Evolutionary conservation across 2,888 invertebrate species (phyloP), one percentile per base, ranked within the genome.

Genomic region (Theodoxus fluviatilis): DNA sequence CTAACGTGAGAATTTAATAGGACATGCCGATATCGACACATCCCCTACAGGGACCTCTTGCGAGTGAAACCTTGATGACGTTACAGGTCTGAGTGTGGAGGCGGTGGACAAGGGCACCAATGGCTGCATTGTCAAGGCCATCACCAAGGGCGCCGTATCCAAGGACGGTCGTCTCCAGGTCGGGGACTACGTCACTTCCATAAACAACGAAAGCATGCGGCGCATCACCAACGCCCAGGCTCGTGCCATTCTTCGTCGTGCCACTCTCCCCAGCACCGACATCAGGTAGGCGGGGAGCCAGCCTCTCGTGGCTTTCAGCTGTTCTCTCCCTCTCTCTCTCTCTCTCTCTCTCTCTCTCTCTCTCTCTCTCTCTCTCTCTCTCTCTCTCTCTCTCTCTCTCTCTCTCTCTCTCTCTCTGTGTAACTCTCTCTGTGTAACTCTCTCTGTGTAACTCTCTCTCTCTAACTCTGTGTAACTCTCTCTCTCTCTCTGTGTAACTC

Each of bases 191-290:
- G 85, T 91, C 74, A 87, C 90, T 25, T 86, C 89, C 57, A 86
- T 91, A 70, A 91, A 91, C 85, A 89, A 90, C 79, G 91, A 91
- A 83, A 89, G 87, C 72, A 85, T 91, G 80, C 85, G 90, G 38
- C 88, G 89, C 73, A 89, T 90, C 31, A 90, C 90, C 28, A 90
- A 89, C 78, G 88, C 90, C 6, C 90, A 91, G 84, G 90, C 90
- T 18, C 79, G 90, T 71, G 90, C 90, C 59, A 90, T 91, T 68
- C 85, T 91, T 57, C 85, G 90, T 66, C 83, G 91, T 67, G 89
- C 90, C 25, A 90, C 90, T 76, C 88, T 91, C 18, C 86, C 90
- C 71, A 89, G 90, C 67, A 88, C 89, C 43, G 90, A 90, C 81
- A 89, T 91, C 80, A 89, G 88, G 91, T 91, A 80, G 52, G 71